phyloP scores from a whole-genome alignment of 2,888 invertebrate genomes.

The Charanyca ferruginea region DNA sequence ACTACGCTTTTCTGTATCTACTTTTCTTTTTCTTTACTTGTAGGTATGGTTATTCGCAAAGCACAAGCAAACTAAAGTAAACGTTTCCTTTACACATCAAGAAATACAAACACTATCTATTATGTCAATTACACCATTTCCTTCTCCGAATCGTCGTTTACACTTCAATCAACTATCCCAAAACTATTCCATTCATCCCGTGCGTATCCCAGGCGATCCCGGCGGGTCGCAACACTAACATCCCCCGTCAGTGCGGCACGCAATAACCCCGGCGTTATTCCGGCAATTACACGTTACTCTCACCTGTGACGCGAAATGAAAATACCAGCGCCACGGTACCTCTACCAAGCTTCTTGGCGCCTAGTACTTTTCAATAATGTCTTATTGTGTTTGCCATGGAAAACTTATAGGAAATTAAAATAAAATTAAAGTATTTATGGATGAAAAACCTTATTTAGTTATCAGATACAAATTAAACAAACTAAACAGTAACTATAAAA shows the following conservation, averaged over 20 bases:
- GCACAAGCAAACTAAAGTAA: neutral
- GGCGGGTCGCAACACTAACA: conserved; percentile 56
- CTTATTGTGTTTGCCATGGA: conserved; percentile 1
- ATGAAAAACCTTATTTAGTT: too few relatives aligned
- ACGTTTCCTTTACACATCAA: neutral
- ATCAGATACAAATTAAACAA: too few relatives aligned
- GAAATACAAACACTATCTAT: conserved; percentile 24
- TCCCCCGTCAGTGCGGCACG: conserved; percentile 70
- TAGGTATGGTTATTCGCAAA: too few relatives aligned
- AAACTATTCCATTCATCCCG: conserved; percentile 52
- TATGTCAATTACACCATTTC: conserved; percentile 14
- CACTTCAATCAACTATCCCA: conserved; percentile 53
- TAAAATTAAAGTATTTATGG: too few relatives aligned
- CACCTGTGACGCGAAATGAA: conserved; percentile 82
- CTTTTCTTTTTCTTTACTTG: too few relatives aligned
- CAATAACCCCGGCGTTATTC: conserved; percentile 75
- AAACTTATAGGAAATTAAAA: neutral
- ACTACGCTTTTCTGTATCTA: too few relatives aligned
- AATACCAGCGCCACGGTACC: conserved; percentile 72
- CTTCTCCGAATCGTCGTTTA: conserved; percentile 25
- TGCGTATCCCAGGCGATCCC: conserved; percentile 51
- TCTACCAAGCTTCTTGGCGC: conserved; percentile 57
- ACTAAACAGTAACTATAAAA: too few relatives aligned
- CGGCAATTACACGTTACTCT: conserved; percentile 76
- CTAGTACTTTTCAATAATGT: conserved; percentile 56